Base-by-base conservation (phyloP, 2,797 vertebrate genomes). In the Chelon auratus region DNA sequence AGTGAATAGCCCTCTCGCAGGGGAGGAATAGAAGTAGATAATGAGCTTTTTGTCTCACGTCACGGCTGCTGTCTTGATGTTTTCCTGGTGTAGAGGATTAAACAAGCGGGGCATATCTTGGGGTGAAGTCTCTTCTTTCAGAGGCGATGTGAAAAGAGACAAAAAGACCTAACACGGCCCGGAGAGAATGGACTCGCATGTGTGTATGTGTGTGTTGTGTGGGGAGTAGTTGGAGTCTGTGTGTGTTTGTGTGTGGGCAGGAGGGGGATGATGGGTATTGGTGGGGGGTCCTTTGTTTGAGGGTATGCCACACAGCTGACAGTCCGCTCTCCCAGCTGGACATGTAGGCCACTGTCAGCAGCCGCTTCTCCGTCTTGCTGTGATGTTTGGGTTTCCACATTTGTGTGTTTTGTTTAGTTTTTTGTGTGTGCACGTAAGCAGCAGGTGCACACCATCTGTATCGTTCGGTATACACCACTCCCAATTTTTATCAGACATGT, bases 41-140 rank as follows among this genome's bases (percentile, higher is more conserved):
- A 81, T 45, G 55, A 72, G 61, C 74, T 81, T 78, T 78, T 68
- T 84, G 14, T 84, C 85, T 71, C 51, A 66, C 3, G 66, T 62
- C 30, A 18, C 61, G 62, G 65, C 67, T 62, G 80, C 68, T 75
- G 64, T 62, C 56, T 54, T 56, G n/a, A 45, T 53, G 36, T 56
- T 78, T 33, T 59, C 12, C 22, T 17, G 50, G 51, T 50, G 56
- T 20, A 52, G 18, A 45, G 55, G 69, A 55, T 68, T 76, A 52
- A 74, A 61, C 24, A 61, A 40, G 20, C 20, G 14, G 24, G 26
- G 17, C 36, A 37, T 39, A 13, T 42, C 7, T 70, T 24, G 30
- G 11, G 76, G 59, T 62, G 39, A 2, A 10, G 33, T 33, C 0
- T 0, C 22, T 47, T 47, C 36, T 67, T 79, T 54, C 36, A 64